Evolutionary conservation across 2,888 invertebrate species (phyloP).

Genomic region (Oscheius sp.): DNA sequence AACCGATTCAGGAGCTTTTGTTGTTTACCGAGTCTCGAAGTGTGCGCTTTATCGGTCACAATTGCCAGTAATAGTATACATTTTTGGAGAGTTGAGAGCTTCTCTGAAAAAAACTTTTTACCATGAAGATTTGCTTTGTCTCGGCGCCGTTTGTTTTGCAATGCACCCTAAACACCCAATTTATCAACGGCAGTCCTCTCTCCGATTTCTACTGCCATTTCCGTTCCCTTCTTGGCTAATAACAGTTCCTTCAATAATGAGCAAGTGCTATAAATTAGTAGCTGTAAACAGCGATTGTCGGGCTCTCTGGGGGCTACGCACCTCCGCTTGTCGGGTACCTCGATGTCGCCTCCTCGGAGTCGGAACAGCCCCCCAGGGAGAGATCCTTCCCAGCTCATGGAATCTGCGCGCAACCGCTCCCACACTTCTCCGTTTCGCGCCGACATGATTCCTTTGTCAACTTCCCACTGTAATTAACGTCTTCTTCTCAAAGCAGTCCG

Average conservation of each 20-base stretch:
- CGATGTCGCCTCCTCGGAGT: constrained; percentile 30
- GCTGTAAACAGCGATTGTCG: constrained; percentile 9
- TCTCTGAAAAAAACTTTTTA: not conserved
- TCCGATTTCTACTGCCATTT: not conserved
- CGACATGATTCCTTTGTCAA: constrained; percentile 12
- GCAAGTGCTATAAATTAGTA: constrained; percentile 15
- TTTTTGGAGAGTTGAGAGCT: not conserved
- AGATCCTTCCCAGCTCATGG: constrained; percentile 31
- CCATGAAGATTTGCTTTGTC: not conserved
- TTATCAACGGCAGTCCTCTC: not conserved
- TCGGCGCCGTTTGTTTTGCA: not conserved
- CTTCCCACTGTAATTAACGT: not conserved
- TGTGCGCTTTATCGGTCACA: constrained; percentile 1
- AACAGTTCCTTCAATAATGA: not conserved
- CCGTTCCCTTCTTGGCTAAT: not conserved
- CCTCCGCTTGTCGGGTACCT: constrained; percentile 29
- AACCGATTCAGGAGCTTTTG: too few species aligned
- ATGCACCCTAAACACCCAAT: constrained; percentile 2
- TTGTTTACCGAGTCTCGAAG: constrained; percentile 5
- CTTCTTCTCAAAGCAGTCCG: not conserved
- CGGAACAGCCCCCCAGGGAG: constrained; percentile 29
- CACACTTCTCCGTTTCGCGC: constrained; percentile 26
- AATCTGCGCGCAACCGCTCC: constrained; percentile 26
- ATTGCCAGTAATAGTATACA: constrained; percentile 15
- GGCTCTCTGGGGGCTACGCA: constrained; percentile 23